Evolutionary conservation across 2,113 vertebrate species (phyloP).

Genomic region (Tylochromis polylepis): DNA sequence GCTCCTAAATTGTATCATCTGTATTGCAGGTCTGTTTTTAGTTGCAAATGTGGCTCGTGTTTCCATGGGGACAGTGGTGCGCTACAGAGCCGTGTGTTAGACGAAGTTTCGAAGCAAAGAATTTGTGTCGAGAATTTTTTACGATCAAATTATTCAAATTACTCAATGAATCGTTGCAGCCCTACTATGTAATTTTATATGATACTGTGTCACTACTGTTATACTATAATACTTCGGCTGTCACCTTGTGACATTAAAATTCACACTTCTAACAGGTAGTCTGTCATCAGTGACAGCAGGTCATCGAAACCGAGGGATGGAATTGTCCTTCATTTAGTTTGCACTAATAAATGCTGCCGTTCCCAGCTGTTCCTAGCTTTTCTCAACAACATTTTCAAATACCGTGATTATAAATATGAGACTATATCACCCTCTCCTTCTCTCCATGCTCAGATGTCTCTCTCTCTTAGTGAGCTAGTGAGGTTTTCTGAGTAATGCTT

Average conservation of each 20-base stretch:
- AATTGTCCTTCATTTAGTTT: background rate
- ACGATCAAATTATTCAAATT: background rate
- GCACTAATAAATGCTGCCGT: background rate
- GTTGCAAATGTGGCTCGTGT: background rate
- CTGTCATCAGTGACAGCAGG: background rate
- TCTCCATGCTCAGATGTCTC: fast-evolving
- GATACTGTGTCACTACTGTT: background rate
- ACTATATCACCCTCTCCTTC: fast-evolving
- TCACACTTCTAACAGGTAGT: background rate
- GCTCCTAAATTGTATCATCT: background rate
- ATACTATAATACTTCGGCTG: background rate
- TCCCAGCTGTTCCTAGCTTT: background rate
- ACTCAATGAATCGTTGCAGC: background rate
- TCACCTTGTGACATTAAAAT: background rate
- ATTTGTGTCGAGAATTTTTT: background rate
- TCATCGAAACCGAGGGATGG: background rate
- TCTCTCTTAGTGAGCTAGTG: background rate
- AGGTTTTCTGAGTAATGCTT: background rate
- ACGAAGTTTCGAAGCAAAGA: background rate
- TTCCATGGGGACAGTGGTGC: too few species aligned
- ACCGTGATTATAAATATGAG: background rate
- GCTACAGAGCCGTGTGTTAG: background rate
- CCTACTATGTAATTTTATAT: background rate
- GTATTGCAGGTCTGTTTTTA: background rate
- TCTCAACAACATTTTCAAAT: background rate